Percentiles rank a stretch among this genome's conserved stretches.
phyloP scores from a whole-genome alignment of 2,113 vertebrate species.

The Numida meleagris region DNA sequence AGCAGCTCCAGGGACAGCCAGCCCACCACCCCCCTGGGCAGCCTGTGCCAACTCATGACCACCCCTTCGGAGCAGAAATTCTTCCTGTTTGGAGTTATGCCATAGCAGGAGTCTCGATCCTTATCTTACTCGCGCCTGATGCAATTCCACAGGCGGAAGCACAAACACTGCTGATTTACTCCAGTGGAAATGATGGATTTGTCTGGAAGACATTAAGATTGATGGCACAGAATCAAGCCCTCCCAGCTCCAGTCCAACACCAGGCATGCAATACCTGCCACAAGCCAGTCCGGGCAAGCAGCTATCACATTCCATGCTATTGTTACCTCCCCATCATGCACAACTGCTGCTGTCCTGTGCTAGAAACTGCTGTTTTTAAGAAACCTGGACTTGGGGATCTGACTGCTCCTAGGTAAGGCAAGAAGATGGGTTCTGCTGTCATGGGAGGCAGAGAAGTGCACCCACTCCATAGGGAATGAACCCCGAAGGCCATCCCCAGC shows the following conservation, averaged over 20 bases:
- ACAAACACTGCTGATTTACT: not conserved
- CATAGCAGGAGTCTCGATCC: not conserved
- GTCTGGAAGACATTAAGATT: not conserved
- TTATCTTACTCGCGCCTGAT: not conserved
- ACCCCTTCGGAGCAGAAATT: no score
- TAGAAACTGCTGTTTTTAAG: not conserved
- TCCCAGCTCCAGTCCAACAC: not conserved
- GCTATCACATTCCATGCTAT: not conserved
- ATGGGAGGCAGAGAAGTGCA: not conserved
- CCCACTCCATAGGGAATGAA: not conserved
- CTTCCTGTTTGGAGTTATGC: not conserved
- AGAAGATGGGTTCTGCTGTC: not conserved
- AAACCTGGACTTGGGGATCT: not conserved
- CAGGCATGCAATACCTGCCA: not conserved
- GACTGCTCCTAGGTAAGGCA: not conserved
- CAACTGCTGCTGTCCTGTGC: not conserved
- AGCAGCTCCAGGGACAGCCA: no score
- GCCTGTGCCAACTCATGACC: no score
- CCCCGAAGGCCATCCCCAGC: fast-evolving
- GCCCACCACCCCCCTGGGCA: no score
- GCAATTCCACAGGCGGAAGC: not conserved
- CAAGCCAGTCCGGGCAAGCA: not conserved
- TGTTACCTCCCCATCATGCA: not conserved
- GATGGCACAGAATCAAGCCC: not conserved
- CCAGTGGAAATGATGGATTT: not conserved